A percentile compares a stretch with the other conserved stretches of the same genome.
Evolutionary conservation across 2,113 vertebrate genomes (phyloP).

Genomic region (Oxyruncus cristatus): DNA sequence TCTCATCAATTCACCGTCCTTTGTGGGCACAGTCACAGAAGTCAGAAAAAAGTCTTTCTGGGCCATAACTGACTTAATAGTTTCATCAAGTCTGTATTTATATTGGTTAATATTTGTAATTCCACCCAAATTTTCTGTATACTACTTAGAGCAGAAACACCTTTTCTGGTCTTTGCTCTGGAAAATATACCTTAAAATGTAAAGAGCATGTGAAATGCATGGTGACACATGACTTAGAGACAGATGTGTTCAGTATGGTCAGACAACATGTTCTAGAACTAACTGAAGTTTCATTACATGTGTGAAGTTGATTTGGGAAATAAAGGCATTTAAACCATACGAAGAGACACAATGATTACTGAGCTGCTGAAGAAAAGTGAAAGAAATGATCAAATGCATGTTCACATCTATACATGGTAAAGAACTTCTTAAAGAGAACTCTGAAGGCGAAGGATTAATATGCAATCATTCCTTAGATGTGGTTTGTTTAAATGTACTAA

Average conservation of each 20-base stretch:
- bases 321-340: background rate
- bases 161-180: background rate
- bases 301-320: background rate
- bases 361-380: background rate
- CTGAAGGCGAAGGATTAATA: background rate
- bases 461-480: constrained; percentile 53
- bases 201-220: background rate
- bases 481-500: constrained; percentile 1
- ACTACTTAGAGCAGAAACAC: background rate
- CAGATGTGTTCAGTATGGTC: background rate
- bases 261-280: background rate
- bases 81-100: background rate
- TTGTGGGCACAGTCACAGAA: background rate
- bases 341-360: background rate
- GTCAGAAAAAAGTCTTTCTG: background rate
- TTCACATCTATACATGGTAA: background rate
- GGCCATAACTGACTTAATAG: background rate
- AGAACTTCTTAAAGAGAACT: background rate
- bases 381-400: background rate
- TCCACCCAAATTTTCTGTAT: background rate
- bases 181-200: background rate
- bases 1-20: background rate
- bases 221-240: background rate
- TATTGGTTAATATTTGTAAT: background rate
- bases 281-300: background rate